Base-by-base conservation (phyloP, 2,113 vertebrate species). In the Channa argus region DNA sequence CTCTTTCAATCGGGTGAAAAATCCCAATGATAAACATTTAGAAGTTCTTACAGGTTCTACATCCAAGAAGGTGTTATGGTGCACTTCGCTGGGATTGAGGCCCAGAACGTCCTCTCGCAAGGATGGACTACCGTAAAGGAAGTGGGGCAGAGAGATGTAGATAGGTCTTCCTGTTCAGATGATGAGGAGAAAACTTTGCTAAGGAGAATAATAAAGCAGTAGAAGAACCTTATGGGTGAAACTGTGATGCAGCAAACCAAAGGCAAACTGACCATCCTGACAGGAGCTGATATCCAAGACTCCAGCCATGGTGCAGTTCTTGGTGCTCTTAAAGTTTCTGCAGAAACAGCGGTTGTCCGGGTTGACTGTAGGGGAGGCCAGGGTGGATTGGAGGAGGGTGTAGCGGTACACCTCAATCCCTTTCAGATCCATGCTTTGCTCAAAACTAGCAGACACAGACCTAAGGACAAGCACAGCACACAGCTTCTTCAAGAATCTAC, bases 81-180 rank as follows among this genome's bases (percentile, higher is more conserved):
- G 91, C 50, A 95, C 77, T 53, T 89, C 65, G 47, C 79, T 65
- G 43, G 97, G 95, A 3, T 24, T 80, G 62, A 99, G 66, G 1
- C 98, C 97, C 63, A 89, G 52, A 8, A 97, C 80, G 0, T 0
- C 2, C 2, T 94, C n/a, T 13, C 11, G 7, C 43, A 98, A 2
- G 7, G 72, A 78, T 0, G 81, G 24, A 83, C 94, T 97, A 37
- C 94, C 97, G 6, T 96, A 78, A 33, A 99, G 95, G 85, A 97
- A 99, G 91, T 99, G 98, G 0, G 98, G 97, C 61, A 98, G 93
- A 14, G 97, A 96, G 79, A 99, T 96, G 66, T 74, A 96, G 72
- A 98, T 88, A 0, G 97, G 96, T 55, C 15, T 91, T 50, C 90
- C 98, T 99, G 51, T 68, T 89, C 38, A 50, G 38, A 68, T 68